Evolutionary conservation across 2,113 vertebrate species (phyloP), one percentile per base, ranked within the genome.

Genomic region (Otis tarda): DNA sequence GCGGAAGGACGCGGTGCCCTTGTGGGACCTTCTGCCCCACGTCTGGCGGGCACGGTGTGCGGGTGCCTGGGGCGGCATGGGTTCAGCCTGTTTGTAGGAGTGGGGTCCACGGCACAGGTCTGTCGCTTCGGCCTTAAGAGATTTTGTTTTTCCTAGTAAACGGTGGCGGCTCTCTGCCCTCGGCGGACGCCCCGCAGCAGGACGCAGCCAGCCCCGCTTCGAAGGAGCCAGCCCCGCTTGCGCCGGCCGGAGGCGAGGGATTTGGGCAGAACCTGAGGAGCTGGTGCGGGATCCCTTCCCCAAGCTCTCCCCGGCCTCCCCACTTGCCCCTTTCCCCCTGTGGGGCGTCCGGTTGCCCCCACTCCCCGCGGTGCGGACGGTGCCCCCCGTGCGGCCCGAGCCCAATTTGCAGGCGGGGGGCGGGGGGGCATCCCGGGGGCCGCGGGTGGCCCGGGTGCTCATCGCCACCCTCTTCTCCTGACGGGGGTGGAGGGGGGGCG

Each of bases 31-130:
- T 64, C 30, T 19, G 33, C 19, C 31, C 61, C 45, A 9, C 0
- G 0, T 37, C 0, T 1, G 47, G 33, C 56, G 23, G 49, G 24
- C 35, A 43, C 8, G 20, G 22, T 1, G 9, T 25, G 14, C 27
- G 9, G 31, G 9, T 67, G n/a, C 31, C 31, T 25, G 73, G 50
- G 14, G 11, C 2, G 4, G 37, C 30, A 37, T 9, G 56, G 22
- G 31, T 63, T 91, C 37, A 7, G 15, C 12, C 25, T 7, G 35
- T 12, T 63, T 3, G 11, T 71, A 35, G 31, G 47, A 91, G 56
- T 8, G 7, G 21, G 45, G 25, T 37, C 5, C 31, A 2, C 28
- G 39, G 60, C 33, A 30, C 64, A 60, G 67, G n/a, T 52, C 59
- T 64, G 59, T 67, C 12, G 1, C 33, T 28, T 63, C 31, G 28